These are phyloP conservation scores for Calameuta filiformis DNA, from an alignment of 2,888 invertebrate species.

Conservation along the genomic window DNA sequence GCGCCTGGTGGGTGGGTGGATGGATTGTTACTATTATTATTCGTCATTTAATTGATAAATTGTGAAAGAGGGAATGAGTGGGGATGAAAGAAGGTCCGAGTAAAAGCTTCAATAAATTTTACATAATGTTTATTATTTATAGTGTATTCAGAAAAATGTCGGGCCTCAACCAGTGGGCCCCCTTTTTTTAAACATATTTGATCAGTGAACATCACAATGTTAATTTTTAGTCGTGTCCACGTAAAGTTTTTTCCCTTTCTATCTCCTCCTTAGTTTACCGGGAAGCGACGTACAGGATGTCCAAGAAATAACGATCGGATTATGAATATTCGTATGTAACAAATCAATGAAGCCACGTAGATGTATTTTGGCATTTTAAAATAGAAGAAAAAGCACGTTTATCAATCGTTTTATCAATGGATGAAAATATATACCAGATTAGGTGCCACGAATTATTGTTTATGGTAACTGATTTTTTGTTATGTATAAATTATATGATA, in stretches of 20 bases:
- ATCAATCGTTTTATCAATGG: too few species aligned
- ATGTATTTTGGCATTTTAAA: too few species aligned
- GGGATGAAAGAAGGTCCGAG: neutral
- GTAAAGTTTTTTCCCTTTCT: constrained; percentile 35
- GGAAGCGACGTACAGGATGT: constrained; percentile 40
- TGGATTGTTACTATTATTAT: too few species aligned
- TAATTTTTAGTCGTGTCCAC: constrained; percentile 50
- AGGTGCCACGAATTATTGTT: too few species aligned
- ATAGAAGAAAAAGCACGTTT: too few species aligned
- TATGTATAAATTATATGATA: constrained; percentile 6
- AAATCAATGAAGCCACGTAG: too few species aligned
- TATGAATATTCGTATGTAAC: too few species aligned
- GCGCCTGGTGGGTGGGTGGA: too few species aligned
- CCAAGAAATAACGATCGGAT: constrained; percentile 19
- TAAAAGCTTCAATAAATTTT: constrained; percentile 46
- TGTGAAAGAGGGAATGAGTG: neutral
- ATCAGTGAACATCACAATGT: constrained; percentile 59
- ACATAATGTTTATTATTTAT: constrained; percentile 61
- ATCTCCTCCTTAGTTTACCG: constrained; percentile 23
- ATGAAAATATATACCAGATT: too few species aligned
- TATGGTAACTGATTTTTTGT: constrained; percentile 20
- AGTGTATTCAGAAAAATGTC: constrained; percentile 57
- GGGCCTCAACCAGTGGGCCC: constrained; percentile 61
- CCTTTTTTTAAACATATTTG: constrained; percentile 51
- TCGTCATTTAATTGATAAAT: neutral